Percentiles rank a stretch among this genome's conserved stretches.
These are phyloP conservation scores for Scaptomyza reducta DNA, from an alignment of 2,888 invertebrate species.

Conservation along the genomic window DNA sequence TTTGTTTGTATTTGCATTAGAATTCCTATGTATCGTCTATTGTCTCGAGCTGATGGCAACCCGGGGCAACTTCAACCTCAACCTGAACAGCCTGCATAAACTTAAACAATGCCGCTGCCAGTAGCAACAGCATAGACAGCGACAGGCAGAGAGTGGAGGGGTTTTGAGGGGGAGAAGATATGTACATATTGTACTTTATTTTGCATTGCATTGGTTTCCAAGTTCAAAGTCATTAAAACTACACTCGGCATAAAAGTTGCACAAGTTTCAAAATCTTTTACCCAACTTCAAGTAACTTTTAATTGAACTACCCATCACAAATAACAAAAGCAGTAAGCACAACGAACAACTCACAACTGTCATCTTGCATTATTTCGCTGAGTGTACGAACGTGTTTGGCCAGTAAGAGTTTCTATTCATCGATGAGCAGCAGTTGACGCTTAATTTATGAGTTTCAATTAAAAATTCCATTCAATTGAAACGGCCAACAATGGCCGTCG, in stretches of 20 bases:
- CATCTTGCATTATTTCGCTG: neutral
- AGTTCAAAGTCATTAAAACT: conserved; percentile 51
- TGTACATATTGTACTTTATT: neutral
- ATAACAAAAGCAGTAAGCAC: too few relatives aligned
- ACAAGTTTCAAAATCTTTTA: too few relatives aligned
- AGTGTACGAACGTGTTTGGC: conserved; percentile 2
- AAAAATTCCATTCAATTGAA: conserved; percentile 67
- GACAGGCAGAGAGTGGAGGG: neutral
- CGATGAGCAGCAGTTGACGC: conserved; percentile 35
- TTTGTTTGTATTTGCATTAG: conserved; percentile 4
- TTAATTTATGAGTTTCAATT: conserved; percentile 80
- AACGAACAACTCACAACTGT: too few relatives aligned
- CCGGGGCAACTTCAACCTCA: conserved; percentile 17
- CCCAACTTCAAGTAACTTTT: too few relatives aligned
- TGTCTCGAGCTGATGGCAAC: conserved; percentile 22
- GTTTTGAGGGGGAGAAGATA: neutral
- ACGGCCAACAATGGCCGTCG: conserved; percentile 38
- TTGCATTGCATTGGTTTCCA: conserved; percentile 28
- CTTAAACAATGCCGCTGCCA: conserved; percentile 33
- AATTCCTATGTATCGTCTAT: conserved; percentile 12
- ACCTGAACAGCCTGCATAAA: conserved; percentile 10
- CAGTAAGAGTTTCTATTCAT: conserved; percentile 13
- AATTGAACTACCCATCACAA: too few relatives aligned
- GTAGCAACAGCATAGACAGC: conserved; percentile 16
- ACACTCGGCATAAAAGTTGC: neutral